Conservation (phyloP, 2,113 vertebrate genomes). For the Calidris pugnax region DNA sequence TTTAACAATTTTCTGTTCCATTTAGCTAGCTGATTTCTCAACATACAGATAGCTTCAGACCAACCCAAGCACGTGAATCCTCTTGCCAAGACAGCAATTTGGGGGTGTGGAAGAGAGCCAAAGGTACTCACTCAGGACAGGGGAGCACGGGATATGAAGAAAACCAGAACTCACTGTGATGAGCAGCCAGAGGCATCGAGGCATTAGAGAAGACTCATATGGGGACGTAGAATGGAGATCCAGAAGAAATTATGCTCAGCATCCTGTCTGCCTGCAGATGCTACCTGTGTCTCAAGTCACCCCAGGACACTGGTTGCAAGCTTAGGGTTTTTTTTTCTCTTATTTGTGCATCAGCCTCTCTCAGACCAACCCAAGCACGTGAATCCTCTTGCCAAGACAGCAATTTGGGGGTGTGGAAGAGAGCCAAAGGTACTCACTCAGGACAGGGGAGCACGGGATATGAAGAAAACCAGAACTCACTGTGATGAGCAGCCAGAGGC, state of each 20-base stretch:
- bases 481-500: not conserved
- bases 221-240: not conserved
- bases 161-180: not conserved
- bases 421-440: not conserved
- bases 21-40: not conserved
- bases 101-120: not conserved
- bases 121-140: not conserved
- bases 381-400: not conserved
- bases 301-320: not conserved
- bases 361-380: not conserved
- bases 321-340: not conserved
- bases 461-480: not conserved
- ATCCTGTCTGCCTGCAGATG: not conserved
- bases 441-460: not conserved
- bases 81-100: not conserved
- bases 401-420: not conserved
- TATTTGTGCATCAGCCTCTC: too few relatives aligned
- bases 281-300: not conserved
- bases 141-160: not conserved
- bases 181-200: not conserved
- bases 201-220: not conserved
- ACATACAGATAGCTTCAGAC: not conserved
- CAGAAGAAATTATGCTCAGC: not conserved
- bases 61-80: not conserved
- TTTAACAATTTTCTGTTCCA: not conserved